phyloP scores from a whole-genome alignment of 2,888 invertebrate genomes.

The Cheilosia variabilis region DNA sequence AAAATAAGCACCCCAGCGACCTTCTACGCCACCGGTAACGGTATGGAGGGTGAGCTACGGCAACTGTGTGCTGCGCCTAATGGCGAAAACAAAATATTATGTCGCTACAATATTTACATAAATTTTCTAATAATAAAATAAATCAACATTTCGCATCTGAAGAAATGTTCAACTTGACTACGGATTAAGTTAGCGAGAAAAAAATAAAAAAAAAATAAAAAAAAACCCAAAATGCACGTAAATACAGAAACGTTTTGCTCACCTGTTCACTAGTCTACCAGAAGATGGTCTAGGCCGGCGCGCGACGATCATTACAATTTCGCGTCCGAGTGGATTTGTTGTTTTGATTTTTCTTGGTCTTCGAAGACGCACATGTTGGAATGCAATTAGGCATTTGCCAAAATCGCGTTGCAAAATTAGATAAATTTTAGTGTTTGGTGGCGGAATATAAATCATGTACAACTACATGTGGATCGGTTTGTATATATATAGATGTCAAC shows the following conservation, averaged over 20 bases:
- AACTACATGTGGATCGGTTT: neutral
- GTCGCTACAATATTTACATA: neutral
- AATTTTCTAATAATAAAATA: constrained; percentile 25
- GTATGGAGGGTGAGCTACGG: neutral
- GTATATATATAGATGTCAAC: neutral
- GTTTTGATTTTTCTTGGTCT: constrained; percentile 17
- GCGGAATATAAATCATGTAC: neutral
- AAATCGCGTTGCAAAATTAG: constrained; percentile 52
- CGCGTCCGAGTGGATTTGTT: constrained; percentile 17
- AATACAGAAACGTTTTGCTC: constrained; percentile 55
- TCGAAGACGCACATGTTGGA: constrained; percentile 63
- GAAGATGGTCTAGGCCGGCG: constrained; percentile 29
- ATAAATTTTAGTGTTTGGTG: constrained; percentile 11
- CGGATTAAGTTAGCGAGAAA: neutral
- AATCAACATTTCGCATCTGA: constrained; percentile 20
- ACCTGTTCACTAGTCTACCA: constrained; percentile 32
- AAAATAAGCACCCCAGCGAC: constrained; percentile 41
- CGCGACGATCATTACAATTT: constrained; percentile 35
- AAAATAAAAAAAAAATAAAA: neutral
- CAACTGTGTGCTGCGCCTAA: neutral
- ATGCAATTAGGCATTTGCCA: constrained; percentile 64
- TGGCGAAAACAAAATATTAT: neutral
- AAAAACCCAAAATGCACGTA: neutral
- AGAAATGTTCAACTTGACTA: constrained; percentile 23
- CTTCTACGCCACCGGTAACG: constrained; percentile 14